Conservation (phyloP, 1,140 invertebrate species). For the Mesaphorura yosii region DNA sequence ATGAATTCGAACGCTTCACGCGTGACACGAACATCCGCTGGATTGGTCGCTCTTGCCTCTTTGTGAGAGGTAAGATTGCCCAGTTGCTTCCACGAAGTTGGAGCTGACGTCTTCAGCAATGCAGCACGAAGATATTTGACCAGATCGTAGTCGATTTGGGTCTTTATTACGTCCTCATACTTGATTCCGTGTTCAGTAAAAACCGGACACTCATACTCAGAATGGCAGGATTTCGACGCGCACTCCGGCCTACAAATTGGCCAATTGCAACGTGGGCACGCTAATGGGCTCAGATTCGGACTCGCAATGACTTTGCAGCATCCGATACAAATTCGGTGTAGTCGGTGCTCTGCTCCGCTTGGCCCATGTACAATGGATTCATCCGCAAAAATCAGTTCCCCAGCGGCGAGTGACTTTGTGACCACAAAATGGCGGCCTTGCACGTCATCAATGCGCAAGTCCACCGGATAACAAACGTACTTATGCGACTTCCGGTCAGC, state of each 20-base stretch:
- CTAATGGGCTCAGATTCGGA: too few species aligned
- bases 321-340: constrained; percentile 20
- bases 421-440: constrained; percentile 15
- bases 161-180: too few species aligned
- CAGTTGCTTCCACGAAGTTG: constrained; percentile 3
- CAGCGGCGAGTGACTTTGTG: constrained; percentile 11
- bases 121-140: constrained; percentile 18
- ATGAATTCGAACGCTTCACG: constrained; percentile 11
- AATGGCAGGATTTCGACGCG: constrained; percentile 15
- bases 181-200: constrained; percentile 6
- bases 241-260: constrained; percentile 14
- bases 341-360: constrained; percentile 13
- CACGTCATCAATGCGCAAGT: constrained; percentile 1
- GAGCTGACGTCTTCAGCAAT: background rate
- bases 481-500: constrained; percentile 5
- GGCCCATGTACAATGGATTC: constrained; percentile 18
- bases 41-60: constrained; percentile 11
- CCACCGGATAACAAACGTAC: constrained; percentile 7
- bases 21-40: background rate
- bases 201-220: constrained; percentile 19
- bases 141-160: too few species aligned
- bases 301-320: constrained; percentile 13
- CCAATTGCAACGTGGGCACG: constrained; percentile 20
- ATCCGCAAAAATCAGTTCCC: constrained; percentile 22
- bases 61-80: constrained; percentile 6